Evolutionary conservation across 1,140 invertebrate genomes (phyloP), one percentile per base, ranked within the genome.

Genomic region (Lanistes nyassanus): DNA sequence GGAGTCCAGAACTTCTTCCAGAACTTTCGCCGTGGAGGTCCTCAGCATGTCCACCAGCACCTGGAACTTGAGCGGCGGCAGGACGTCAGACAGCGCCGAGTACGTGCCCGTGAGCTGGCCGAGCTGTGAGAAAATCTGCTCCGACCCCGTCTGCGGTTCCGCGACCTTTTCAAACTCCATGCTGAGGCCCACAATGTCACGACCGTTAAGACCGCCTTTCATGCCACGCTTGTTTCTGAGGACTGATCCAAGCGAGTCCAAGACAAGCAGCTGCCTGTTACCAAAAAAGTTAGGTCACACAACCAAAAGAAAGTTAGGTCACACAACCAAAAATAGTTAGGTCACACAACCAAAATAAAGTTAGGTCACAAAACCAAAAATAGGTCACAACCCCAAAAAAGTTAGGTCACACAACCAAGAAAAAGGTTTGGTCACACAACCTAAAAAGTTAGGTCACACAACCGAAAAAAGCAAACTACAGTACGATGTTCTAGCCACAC

Each of bases 51-150:
- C 36, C 36, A 67, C 65, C 65, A 67, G 9, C 21, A 7, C 31
- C 65, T 23, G 65, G 65, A 67, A 67, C 19, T 42, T 37, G 19
- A 39, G 36, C 23, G 65, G 65, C 65, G 65, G 65, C 29, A 67
- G 36, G 4, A 19, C 65, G 9, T 67, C 5, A 11, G 36, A 42
- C 65, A 39, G 36, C 65, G 65, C 34, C 9, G 65, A 42, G 65
- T 67, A 67, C 19, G 65, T 42, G 21, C 1, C 7, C 65, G 42
- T 31, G 2, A 67, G 4, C 13, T 13, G 1, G 3, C 26, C 0
- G 21, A 67, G 65, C 65, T 37, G 29, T 39, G 31, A 36, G 65
- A 36, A 37, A 23, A 67, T n/a, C 1, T 42, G 4, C 0, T 34
- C 9, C 26, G 34, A 16, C 65, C 23, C 26, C 34, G 42, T 39